These are phyloP conservation scores for Argyresthia goedartella DNA, from an alignment of 2,888 invertebrate genomes.

Conservation along the genomic window DNA sequence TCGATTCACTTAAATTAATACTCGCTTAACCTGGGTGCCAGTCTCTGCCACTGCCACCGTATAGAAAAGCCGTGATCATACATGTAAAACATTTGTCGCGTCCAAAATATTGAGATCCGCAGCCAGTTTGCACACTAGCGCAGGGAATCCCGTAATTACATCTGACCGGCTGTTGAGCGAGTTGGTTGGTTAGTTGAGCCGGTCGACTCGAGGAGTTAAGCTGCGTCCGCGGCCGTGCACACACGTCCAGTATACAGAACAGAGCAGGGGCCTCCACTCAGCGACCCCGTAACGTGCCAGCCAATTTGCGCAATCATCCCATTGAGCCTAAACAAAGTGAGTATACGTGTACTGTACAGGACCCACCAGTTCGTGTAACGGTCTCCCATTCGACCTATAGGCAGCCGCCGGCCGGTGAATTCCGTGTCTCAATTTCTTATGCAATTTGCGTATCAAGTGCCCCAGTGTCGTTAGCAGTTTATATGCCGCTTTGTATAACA, in stretches of 20 bases:
- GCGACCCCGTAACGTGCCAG: conserved; percentile 52
- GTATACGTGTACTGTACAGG: conserved; percentile 27
- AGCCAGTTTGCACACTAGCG: background rate
- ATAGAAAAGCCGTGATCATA: too few species aligned
- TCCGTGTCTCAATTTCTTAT: too few species aligned
- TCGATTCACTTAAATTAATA: too few species aligned
- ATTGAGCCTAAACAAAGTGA: conserved; percentile 67
- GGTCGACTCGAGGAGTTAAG: background rate
- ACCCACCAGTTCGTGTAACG: too few species aligned
- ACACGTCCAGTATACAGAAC: background rate
- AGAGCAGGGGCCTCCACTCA: background rate
- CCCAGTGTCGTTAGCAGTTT: too few species aligned
- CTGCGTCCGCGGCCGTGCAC: background rate
- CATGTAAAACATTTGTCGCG: background rate
- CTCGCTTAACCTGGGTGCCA: too few species aligned
- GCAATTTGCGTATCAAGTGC: too few species aligned
- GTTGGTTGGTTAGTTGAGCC: background rate
- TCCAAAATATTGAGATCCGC: background rate
- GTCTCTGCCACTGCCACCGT: too few species aligned
- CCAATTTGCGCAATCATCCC: conserved; percentile 64
- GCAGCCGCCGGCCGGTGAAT: background rate
- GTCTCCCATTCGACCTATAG: too few species aligned
- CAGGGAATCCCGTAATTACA: background rate
- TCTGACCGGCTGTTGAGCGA: background rate
- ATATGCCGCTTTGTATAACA: too few species aligned